Evolutionary conservation across 1,140 invertebrate genomes (phyloP).

Genomic region (Brachionus manjavacas): DNA sequence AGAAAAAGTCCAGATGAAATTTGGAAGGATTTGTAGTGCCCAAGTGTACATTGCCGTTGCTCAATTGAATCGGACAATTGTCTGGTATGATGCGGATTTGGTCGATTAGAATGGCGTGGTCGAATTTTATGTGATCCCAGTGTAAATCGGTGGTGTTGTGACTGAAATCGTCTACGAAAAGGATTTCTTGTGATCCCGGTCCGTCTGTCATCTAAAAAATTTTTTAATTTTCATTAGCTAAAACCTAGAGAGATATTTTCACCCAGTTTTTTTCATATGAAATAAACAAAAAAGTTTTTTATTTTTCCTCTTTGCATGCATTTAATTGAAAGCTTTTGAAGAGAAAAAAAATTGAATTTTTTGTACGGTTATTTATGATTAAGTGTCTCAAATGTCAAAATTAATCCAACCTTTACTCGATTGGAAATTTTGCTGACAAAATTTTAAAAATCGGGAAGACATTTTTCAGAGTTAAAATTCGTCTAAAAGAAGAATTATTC

Average conservation of each 20-base stretch:
- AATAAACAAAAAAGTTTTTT: neutral
- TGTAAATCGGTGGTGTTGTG: neutral
- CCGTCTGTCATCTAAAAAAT: slow-evolving; percentile 31
- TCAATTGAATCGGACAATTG: neutral
- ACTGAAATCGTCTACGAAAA: neutral
- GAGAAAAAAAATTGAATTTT: neutral
- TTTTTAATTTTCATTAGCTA: neutral
- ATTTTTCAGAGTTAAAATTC: neutral
- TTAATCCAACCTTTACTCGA: neutral
- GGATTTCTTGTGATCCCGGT: neutral
- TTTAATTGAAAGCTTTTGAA: neutral
- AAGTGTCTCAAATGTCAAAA: neutral
- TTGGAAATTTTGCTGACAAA: neutral
- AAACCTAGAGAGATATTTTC: neutral
- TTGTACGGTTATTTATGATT: neutral
- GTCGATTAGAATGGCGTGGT: neutral
- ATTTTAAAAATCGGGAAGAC: neutral
- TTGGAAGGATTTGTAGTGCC: neutral
- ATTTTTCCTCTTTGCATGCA: neutral
- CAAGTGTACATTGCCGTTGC: neutral
- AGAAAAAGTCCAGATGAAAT: slow-evolving; percentile 14
- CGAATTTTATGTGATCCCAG: slow-evolving; percentile 42
- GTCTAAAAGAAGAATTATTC: no score
- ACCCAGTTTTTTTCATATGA: neutral
- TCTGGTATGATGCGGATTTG: slow-evolving; percentile 29